Evolutionary conservation across 1,140 invertebrate species (phyloP).

Genomic region (Microvelia longipes): DNA sequence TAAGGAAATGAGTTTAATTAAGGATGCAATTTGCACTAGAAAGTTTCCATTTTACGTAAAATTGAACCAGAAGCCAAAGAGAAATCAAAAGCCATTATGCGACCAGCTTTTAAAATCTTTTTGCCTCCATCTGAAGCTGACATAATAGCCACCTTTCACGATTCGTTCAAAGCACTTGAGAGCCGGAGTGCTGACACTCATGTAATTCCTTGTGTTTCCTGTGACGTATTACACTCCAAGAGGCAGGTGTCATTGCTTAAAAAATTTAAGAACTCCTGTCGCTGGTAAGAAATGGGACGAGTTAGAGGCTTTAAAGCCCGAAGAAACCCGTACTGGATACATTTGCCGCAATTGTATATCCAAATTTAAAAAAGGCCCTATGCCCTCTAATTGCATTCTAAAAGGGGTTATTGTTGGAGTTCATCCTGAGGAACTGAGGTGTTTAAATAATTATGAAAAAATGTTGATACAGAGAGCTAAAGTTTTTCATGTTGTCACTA

Average conservation of each 20-base stretch:
- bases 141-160: neutral
- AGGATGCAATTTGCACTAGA: neutral
- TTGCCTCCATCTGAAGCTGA: neutral
- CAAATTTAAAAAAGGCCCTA: neutral
- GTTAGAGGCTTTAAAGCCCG: neutral
- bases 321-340: neutral
- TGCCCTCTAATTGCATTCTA: neutral
- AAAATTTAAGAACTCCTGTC: neutral
- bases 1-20: neutral
- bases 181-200: neutral
- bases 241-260: neutral
- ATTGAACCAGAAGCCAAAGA: neutral
- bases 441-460: neutral
- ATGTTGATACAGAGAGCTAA: neutral
- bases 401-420: neutral
- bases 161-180: neutral
- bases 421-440: neutral
- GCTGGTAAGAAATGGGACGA: neutral
- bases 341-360: neutral
- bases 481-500: neutral
- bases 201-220: neutral
- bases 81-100: neutral
- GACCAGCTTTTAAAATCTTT: neutral
- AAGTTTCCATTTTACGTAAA: no score
- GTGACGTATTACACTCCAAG: neutral